Evolutionary conservation across 2,797 vertebrate species (phyloP), one percentile per base, ranked within the genome.

Genomic region (Anguilla megastoma): DNA sequence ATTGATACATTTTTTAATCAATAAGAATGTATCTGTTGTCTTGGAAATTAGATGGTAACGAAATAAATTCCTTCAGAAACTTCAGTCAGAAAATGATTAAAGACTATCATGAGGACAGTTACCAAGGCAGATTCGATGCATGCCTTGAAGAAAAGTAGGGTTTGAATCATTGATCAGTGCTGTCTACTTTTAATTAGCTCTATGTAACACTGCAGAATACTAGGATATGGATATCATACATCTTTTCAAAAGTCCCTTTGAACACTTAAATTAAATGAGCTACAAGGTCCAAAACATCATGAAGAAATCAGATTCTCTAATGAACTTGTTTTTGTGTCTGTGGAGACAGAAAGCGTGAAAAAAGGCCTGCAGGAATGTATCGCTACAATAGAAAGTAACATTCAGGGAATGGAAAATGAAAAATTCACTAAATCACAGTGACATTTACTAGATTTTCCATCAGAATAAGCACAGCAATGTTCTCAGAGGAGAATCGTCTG

Each of bases 341-440:
- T 83, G 8, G 71, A 71, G 41, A 79, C 58, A 79, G 27, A 60
- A 24, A 83, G 41, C 18, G 30, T 18, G 21, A 52, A 24, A 63
- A 89, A n/a, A 66, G 33, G 33, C 33, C 66, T 41, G 66, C 9
- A 2, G 74, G 83, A 86, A 48, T 58, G 66, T 86, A 90, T 90
- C 88, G 86, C 87, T 85, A 36, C 89, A 88, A 93, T 93, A 92
- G 88, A 91, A 91, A 90, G 87, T 90, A 91, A 63, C 84, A 88
- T 85, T 90, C 74, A 88, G 76, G 89, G 91, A 92, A 93, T 88
- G 91, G 88, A 91, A 92, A 93, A 91, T 90, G 48, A 91, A 93
- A 93, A 92, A 92, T 93, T 93, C 91, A 88, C 90, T 92, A 93
- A 94, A 94, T 93, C 91, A 90, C 90, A 63, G 84, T 93, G 91